Conservation (phyloP, 2,888 invertebrate genomes). For the Netelia fuscicornis region DNA sequence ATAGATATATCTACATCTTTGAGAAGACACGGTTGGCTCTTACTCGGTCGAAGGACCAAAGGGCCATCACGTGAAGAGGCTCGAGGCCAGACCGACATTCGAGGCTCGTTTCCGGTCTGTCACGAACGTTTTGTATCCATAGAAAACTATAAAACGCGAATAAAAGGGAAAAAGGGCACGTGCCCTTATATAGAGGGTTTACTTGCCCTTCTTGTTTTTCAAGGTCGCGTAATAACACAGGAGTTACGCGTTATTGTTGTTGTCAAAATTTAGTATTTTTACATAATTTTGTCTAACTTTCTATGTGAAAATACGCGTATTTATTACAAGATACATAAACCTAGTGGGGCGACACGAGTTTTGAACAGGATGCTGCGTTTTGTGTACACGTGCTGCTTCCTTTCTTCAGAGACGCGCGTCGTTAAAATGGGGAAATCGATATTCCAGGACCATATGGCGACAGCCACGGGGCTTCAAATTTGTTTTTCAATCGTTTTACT, state of each 20-base stretch:
- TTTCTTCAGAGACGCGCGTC: constrained; percentile 10
- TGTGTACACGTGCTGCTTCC: constrained; percentile 61
- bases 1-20: background rate
- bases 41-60: constrained; percentile 11
- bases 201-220: background rate
- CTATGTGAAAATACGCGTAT: constrained; percentile 71
- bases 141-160: background rate
- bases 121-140: constrained; percentile 23
- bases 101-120: constrained; percentile 77
- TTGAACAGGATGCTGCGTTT: constrained; percentile 55
- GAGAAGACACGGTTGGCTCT: constrained; percentile 41
- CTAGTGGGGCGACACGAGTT: constrained; percentile 29
- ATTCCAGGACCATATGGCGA: constrained; percentile 73
- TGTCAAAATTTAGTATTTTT: background rate
- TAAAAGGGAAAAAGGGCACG: constrained; percentile 73
- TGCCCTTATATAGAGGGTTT: constrained; percentile 11
- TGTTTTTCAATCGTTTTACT: background rate
- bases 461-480: constrained; percentile 64
- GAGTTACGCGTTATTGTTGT: background rate
- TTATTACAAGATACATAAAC: constrained; percentile 35
- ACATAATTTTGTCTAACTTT: background rate
- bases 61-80: constrained; percentile 45
- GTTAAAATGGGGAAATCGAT: constrained; percentile 51
- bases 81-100: constrained; percentile 73
- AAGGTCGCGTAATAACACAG: background rate